Base-by-base conservation (phyloP, 1,140 invertebrate genomes). In the Orchestia grillus region DNA sequence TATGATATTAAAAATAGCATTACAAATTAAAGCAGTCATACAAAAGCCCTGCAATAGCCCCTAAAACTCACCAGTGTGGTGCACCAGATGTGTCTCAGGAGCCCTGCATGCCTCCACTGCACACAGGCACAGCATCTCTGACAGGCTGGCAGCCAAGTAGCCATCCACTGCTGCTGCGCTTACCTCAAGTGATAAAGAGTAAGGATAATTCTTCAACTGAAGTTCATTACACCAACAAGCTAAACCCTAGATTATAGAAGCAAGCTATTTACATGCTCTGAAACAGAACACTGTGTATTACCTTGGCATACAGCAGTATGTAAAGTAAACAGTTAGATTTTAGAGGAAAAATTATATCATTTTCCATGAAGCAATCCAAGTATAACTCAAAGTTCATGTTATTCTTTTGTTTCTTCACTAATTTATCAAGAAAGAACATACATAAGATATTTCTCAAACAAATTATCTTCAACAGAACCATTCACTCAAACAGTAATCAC, bases 101-200 rank as follows among this genome's bases (percentile, higher is more conserved):
- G 87, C 53, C 53, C 87, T 45, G 44, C 88, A 88, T 19, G 95
- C 88, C 95, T 91, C 95, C 41, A 94, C 44, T 11, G 92, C 96
- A 96, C 96, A 96, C 96, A 96, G 95, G 45, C 96, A 96, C 53
- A 96, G 88, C 53, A 96, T 96, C 92, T 96, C 96, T 42, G 96
- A 96, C 77, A 96, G 92, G 36, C 96, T 95, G 43, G 96, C 96
- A n/a, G 96, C 96, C 95, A 96, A 95, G 57, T 53, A 95, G 87
- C 96, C 96, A 90, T 96, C 96, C 88, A 96, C 96, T 90, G 96
- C 96, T 91, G 96, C 96, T 95, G 96, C 96, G 44, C 96, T 96
- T 90, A 96, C 91, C 96, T 96, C 62, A 77, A 77, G 36, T 36
- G 1, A 77, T 36, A 77, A 8, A 77, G 28, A 19, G 62, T 1